Conservation (phyloP, 2,113 vertebrate genomes). For the Leptocoma aspasia region DNA sequence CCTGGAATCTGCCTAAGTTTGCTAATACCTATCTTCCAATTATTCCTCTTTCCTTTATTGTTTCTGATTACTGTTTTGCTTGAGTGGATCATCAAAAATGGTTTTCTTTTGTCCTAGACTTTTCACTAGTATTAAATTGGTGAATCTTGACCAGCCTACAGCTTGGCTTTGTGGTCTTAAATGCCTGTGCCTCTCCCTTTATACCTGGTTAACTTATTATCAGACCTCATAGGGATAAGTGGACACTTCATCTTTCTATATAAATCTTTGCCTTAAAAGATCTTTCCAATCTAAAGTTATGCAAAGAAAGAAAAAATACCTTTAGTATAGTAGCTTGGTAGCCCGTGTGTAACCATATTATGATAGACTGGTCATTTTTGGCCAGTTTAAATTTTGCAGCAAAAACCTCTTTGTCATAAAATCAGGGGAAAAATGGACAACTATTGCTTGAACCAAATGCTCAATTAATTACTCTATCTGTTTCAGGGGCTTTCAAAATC, state of each 20-base stretch:
- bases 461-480: neutral
- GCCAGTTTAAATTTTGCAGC: neutral
- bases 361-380: neutral
- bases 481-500: neutral
- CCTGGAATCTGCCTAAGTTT: neutral
- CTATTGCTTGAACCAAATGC: neutral
- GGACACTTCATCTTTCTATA: neutral
- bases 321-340: neutral
- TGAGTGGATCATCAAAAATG: neutral
- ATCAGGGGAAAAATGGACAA: neutral
- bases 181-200: neutral
- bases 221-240: neutral
- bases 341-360: neutral
- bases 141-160: neutral
- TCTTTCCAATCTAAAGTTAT: neutral
- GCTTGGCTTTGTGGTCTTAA: neutral
- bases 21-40: neutral
- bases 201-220: neutral
- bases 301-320: neutral
- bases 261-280: neutral
- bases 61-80: neutral
- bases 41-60: neutral
- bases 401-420: neutral
- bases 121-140: neutral
- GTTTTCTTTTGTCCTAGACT: neutral